A percentile compares a stretch with the other conserved stretches of the same genome.
Conservation (phyloP, 2,888 invertebrate genomes). For the Aelia acuminata region DNA sequence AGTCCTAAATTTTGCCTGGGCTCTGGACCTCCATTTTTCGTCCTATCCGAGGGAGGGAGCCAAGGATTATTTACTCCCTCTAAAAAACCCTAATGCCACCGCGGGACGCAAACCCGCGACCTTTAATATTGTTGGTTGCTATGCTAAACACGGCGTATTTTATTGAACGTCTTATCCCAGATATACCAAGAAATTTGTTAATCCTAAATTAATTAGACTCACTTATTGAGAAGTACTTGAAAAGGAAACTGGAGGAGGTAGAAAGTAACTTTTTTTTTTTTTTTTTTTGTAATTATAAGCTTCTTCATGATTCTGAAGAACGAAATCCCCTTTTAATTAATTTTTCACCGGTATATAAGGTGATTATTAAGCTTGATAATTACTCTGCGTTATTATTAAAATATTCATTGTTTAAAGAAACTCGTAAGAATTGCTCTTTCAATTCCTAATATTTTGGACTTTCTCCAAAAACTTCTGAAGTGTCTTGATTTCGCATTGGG, state of each 20-base stretch:
- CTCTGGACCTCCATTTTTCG: too few species aligned
- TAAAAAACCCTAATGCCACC: too few species aligned
- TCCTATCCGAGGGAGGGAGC: too few species aligned
- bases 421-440: background rate
- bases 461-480: background rate
- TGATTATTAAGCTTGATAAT: background rate
- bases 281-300: background rate
- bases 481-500: conserved; percentile 7
- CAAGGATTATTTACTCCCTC: too few species aligned
- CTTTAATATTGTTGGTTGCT: too few species aligned
- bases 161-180: too few species aligned
- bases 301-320: background rate
- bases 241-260: background rate
- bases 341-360: background rate
- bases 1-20: too few species aligned
- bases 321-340: background rate
- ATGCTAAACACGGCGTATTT: too few species aligned
- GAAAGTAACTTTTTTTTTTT: background rate
- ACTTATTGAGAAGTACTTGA: too few species aligned
- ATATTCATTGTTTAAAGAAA: background rate
- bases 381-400: background rate
- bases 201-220: too few species aligned
- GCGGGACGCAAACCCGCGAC: too few species aligned
- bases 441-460: background rate
- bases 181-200: too few species aligned